A percentile compares a stretch with the other conserved stretches of the same genome.
Evolutionary conservation across 37 sponge, comb jelly and placozoan species (phyloP).

Genomic region (Chondrilla cf. caribensis): DNA sequence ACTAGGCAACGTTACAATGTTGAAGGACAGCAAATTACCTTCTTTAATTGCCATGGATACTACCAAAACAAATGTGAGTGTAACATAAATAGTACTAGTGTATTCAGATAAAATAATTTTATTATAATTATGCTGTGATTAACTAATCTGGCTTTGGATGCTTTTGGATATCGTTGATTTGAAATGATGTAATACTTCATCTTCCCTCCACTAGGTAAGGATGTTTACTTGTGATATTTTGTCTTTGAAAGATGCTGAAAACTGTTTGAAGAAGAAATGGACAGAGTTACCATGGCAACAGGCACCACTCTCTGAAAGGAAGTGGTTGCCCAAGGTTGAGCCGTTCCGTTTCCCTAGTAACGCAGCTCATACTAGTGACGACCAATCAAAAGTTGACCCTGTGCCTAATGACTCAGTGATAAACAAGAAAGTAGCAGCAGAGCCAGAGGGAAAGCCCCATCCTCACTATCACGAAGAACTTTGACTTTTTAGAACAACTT

Average conservation of each 20-base stretch:
- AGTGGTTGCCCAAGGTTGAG: slow-evolving; percentile 7
- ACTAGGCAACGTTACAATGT: not conserved
- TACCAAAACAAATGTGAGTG: not conserved
- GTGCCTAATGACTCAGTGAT: too few species aligned
- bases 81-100: not conserved
- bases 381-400: too few species aligned
- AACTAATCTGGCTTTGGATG: too few species aligned
- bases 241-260: not conserved
- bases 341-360: not conserved
- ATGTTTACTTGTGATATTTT: not conserved
- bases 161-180: too few species aligned
- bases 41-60: slow-evolving; percentile 7
- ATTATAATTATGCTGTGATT: not conserved
- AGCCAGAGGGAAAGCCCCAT: too few species aligned
- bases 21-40: not conserved
- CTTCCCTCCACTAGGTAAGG: too few species aligned
- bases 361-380: too few species aligned
- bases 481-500: too few species aligned
- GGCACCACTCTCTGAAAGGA: not conserved
- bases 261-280: not conserved
- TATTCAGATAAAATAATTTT: not conserved
- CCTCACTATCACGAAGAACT: too few species aligned
- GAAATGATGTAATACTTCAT: too few species aligned
- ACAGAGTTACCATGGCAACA: slow-evolving; percentile 1
- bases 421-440: too few species aligned